Percentiles rank a stretch among this genome's conserved stretches.
These are phyloP conservation scores for Crambe crambe DNA, from an alignment of 37 sponge, comb jelly and placozoan species.

Conservation along the genomic window DNA sequence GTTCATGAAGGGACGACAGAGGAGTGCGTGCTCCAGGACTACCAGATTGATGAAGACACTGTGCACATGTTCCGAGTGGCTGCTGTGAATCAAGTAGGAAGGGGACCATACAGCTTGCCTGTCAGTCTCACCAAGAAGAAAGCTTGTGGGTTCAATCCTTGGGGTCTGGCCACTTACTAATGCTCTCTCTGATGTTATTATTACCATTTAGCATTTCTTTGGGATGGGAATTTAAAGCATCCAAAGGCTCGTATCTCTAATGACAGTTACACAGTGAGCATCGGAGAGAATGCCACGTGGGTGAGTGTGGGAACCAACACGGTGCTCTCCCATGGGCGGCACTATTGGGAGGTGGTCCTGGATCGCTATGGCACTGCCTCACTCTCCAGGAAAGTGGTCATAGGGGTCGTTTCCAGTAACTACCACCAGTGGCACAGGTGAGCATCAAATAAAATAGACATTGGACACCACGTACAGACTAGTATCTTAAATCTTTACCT, in stretches of 20 bases:
- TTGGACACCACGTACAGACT: background rate
- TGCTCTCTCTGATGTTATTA: too few species aligned
- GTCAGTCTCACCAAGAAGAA: constrained; percentile 19
- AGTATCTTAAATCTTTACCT: background rate
- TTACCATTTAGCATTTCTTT: constrained; percentile 59
- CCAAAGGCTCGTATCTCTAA: constrained; percentile 29
- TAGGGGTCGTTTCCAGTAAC: constrained; percentile 29
- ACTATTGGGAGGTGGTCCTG: constrained; percentile 61
- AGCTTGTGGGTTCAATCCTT: constrained; percentile 28
- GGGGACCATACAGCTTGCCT: constrained; percentile 33
- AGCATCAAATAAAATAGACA: background rate
- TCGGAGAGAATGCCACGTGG: constrained; percentile 48
- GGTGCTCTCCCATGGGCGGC: constrained; percentile 38
- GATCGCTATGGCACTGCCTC: constrained; percentile 48
- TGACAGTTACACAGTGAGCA: constrained; percentile 35
- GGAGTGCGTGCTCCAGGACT: constrained; percentile 4
- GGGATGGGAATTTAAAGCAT: constrained; percentile 31
- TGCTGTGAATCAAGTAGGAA: constrained; percentile 39
- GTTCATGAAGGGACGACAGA: background rate
- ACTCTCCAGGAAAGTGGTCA: constrained; percentile 37
- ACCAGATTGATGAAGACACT: background rate
- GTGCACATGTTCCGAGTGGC: constrained; percentile 42
- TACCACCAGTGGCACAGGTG: constrained; percentile 42
- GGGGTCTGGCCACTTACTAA: background rate
- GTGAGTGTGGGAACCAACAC: constrained; percentile 41